Evolutionary conservation across 2,797 vertebrate species (phyloP).

Genomic region (Coccyzus lansbergi): DNA sequence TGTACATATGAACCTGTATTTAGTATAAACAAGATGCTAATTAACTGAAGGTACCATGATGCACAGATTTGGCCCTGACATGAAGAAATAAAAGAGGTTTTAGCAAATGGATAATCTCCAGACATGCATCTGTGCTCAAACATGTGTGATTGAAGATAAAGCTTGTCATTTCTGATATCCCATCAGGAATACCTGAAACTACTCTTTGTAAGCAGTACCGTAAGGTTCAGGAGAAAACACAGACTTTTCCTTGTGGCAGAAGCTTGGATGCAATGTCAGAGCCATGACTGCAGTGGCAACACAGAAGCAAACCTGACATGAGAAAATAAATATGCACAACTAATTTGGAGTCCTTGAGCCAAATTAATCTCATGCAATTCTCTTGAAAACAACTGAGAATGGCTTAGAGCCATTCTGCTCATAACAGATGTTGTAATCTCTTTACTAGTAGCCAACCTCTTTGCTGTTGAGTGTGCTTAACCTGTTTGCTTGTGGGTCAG

Average conservation of each 20-base stretch:
- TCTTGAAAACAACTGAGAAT: not conserved
- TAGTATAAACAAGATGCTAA: not conserved
- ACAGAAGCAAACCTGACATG: not conserved
- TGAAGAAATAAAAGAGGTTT: not conserved
- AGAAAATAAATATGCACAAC: not conserved
- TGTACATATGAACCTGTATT: not conserved
- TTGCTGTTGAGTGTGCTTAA: not conserved
- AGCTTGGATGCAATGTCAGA: not conserved
- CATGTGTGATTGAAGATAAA: rapidly evolving
- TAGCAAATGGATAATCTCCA: not conserved
- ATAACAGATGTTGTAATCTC: not conserved
- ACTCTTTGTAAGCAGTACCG: rapidly evolving
- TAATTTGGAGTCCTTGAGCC: not conserved
- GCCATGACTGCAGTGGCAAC: not conserved
- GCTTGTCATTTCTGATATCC: not conserved
- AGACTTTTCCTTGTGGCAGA: not conserved
- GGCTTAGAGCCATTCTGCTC: not conserved
- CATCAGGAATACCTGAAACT: not conserved
- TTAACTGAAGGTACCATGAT: not conserved
- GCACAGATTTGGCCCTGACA: not conserved
- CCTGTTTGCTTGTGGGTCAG: not conserved
- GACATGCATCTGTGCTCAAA: not conserved
- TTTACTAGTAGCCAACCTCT: not conserved
- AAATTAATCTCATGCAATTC: not conserved
- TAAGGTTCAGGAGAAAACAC: not conserved